A percentile compares a stretch with the other conserved stretches of the same genome.
Conservation (phyloP, 2,113 vertebrate genomes). For the Coreoperca whiteheadi region DNA sequence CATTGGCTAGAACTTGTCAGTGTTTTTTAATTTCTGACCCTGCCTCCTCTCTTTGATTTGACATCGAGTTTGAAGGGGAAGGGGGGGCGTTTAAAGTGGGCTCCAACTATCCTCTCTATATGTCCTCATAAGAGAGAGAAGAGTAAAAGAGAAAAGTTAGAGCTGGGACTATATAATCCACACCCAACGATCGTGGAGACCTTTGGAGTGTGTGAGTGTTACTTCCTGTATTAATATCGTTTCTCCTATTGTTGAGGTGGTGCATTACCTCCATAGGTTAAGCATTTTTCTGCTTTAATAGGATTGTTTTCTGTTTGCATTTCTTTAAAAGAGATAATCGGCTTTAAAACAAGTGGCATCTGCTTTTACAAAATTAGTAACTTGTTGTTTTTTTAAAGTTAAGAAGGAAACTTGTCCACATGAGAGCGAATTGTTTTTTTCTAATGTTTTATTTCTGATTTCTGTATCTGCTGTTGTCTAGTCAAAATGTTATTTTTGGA, state of each 20-base stretch:
- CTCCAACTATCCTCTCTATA: slow-evolving; percentile 44
- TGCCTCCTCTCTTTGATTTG: slow-evolving; percentile 77
- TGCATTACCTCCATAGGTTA: background rate
- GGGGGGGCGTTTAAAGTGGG: slow-evolving; percentile 75
- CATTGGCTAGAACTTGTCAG: slow-evolving; percentile 79
- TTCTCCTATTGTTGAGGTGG: background rate
- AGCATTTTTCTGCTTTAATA: background rate
- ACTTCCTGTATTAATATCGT: background rate
- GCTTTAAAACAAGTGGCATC: background rate
- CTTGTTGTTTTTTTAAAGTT: background rate
- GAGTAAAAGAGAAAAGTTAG: slow-evolving; percentile 53
- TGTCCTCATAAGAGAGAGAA: slow-evolving; percentile 52
- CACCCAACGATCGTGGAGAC: slow-evolving; percentile 10
- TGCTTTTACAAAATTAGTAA: background rate
- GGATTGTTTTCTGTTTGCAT: background rate
- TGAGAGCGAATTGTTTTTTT: background rate
- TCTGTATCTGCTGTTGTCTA: background rate
- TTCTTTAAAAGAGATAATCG: background rate
- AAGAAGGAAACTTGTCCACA: background rate
- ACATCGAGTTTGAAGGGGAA: slow-evolving; percentile 63
- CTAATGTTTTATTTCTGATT: background rate
- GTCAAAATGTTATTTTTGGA: background rate
- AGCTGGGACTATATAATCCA: slow-evolving; percentile 30
- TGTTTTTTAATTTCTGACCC: slow-evolving; percentile 62
- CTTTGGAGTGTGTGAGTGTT: slow-evolving; percentile 68